Percentiles rank a stretch among this genome's conserved stretches.
Evolutionary conservation across 2,888 invertebrate species (phyloP).

Genomic region (Lysandra bellargus): DNA sequence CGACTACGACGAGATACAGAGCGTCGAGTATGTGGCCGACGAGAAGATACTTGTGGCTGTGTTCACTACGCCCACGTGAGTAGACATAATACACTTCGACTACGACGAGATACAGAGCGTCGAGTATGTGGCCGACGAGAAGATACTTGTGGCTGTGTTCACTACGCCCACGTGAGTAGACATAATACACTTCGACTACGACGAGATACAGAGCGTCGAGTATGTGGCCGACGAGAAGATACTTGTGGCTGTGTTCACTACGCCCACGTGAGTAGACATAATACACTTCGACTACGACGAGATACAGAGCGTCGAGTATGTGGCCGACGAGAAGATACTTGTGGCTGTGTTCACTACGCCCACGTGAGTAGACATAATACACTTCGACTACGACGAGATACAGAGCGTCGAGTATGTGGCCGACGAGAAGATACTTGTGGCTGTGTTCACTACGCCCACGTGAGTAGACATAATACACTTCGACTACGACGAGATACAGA

Average conservation of each 20-base stretch:
- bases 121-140: slow-evolving; percentile 87
- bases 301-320: no score
- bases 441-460: no score
- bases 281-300: slow-evolving; percentile 2
- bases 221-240: slow-evolving; percentile 88
- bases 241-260: slow-evolving; percentile 92
- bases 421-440: slow-evolving; percentile 89
- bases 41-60: slow-evolving; percentile 86
- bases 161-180: slow-evolving; percentile 85
- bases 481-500: no score
- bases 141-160: slow-evolving; percentile 83
- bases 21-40: slow-evolving; percentile 87
- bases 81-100: not conserved
- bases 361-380: no score
- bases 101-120: slow-evolving; percentile 71
- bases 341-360: no score
- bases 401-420: slow-evolving; percentile 86
- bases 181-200: slow-evolving; percentile 27
- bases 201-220: slow-evolving; percentile 78
- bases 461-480: no score
- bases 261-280: slow-evolving; percentile 80
- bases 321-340: no score
- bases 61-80: slow-evolving; percentile 76
- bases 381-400: not conserved
- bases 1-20: slow-evolving; percentile 47